Conservation (phyloP, 2,113 vertebrate genomes). For the Petromus typicus region DNA sequence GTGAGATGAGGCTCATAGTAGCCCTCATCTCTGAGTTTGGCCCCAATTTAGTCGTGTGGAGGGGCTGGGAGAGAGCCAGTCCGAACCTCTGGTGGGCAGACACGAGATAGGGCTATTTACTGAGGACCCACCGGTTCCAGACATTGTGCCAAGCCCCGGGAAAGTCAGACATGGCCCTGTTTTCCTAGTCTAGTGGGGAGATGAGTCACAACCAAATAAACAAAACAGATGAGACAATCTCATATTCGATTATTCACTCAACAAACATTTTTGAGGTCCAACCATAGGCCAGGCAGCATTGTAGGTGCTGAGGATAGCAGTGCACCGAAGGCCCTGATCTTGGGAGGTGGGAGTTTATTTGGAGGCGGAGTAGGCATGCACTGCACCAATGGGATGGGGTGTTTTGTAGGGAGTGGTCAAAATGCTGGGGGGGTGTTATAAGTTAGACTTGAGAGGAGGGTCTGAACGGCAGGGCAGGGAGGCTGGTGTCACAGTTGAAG, state of each 20-base stretch:
- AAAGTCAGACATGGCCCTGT: slow-evolving; percentile 46
- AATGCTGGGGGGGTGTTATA: neutral
- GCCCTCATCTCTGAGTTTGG: neutral
- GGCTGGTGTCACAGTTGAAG: neutral
- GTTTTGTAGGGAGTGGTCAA: neutral
- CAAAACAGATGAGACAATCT: slow-evolving; percentile 56
- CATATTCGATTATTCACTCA: slow-evolving; percentile 62
- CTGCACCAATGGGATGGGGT: too few species aligned
- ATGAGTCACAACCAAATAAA: slow-evolving; percentile 64
- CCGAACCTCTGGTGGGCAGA: neutral
- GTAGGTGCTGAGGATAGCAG: neutral
- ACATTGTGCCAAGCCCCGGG: slow-evolving; percentile 12
- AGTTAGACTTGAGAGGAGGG: neutral
- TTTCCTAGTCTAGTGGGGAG: slow-evolving; percentile 59
- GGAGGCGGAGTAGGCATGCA: neutral
- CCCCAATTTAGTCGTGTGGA: neutral
- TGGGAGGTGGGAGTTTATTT: neutral
- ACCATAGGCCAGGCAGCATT: neutral
- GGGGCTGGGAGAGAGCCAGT: neutral
- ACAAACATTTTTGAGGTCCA: slow-evolving; percentile 44
- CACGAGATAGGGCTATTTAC: neutral
- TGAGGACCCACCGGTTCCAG: slow-evolving; percentile 33
- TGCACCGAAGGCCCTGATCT: neutral
- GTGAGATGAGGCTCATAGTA: neutral
- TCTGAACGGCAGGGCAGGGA: neutral